Base-by-base conservation (phyloP, 2,888 invertebrate species). In the Boloria euphrosyne region DNA sequence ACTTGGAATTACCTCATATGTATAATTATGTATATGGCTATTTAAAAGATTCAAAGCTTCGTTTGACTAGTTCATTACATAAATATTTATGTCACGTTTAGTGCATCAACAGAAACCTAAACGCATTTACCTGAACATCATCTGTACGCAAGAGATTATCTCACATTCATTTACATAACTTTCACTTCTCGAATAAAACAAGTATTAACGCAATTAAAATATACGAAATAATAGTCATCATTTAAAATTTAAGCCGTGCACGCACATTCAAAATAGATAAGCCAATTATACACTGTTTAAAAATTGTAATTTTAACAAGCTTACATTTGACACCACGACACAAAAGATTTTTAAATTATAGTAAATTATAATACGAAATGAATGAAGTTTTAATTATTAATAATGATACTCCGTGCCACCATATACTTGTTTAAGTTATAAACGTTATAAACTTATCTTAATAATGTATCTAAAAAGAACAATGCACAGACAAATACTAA, bases 381-480 rank as follows among this genome's bases (percentile, higher is more conserved):
- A 27, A 13, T 31, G n/a, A 52, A 46, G 51, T 17, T 16, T 31
- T 38, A 31, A 38, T 57, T 44, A 13, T 51, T 10, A 14, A n/a
- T n/a, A n/a, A 50, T 44, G 18, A 59, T 27, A 62, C 27, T 49
- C 53, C 62, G 13, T 47, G 53, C 16, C 43, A 3, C 13, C 47
- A 16, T 50, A 62, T 62, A 59, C 44, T 62, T 46, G 22, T 17
- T 59, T 53, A 61, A 64, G 51, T 50, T 57, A 61, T 22, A 61
- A 47, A 46, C 47, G 44, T 51, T 22, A 54, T 53, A 64, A 57
- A 58, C 53, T 60, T 63, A 69, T 67, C 68, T 64, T 50, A 69
- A 71, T 72, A 71, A 72, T 65, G 65, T 73, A 74, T 74, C 70
- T 71, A 65, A 52, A 63, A 69, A 73, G 72, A 76, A 76, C 76